These are phyloP conservation scores for Notechis scutatus DNA, from an alignment of 2,113 vertebrate species.

Conservation along the genomic window DNA sequence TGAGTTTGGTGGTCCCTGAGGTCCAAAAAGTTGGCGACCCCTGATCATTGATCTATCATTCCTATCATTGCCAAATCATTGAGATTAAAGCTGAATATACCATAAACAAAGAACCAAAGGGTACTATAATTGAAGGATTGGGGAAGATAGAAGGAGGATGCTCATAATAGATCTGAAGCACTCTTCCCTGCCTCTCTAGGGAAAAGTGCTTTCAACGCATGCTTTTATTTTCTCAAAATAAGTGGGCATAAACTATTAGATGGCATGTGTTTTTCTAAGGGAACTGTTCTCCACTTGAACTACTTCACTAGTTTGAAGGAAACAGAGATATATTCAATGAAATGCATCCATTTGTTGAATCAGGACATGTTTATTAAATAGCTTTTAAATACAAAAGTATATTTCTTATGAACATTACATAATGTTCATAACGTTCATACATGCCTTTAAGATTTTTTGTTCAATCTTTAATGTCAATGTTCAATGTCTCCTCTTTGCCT, in stretches of 20 bases:
- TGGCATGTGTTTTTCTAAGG: not conserved
- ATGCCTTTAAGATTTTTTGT: slow-evolving; percentile 17
- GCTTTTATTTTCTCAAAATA: not conserved
- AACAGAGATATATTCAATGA: not conserved
- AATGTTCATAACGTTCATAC: not conserved
- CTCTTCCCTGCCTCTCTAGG: not conserved
- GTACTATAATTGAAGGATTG: not conserved
- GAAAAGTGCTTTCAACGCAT: not conserved
- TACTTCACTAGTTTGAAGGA: not conserved
- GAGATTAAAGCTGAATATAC: not conserved
- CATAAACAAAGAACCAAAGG: not conserved
- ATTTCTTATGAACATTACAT: not conserved
- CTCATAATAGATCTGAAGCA: not conserved
- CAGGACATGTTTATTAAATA: not conserved
- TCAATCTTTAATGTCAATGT: not conserved
- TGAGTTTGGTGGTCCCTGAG: no score
- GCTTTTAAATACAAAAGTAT: slow-evolving; percentile 13
- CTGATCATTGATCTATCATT: not conserved
- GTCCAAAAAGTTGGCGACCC: no score
- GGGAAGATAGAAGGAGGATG: not conserved
- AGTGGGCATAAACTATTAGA: not conserved
- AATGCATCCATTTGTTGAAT: not conserved
- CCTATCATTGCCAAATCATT: not conserved
- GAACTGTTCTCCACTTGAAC: not conserved
- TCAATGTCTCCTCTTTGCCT: not conserved